Percentiles rank a stretch among this genome's conserved stretches.
phyloP scores from a whole-genome alignment of 2,113 vertebrate species.

The Phasianus colchicus region DNA sequence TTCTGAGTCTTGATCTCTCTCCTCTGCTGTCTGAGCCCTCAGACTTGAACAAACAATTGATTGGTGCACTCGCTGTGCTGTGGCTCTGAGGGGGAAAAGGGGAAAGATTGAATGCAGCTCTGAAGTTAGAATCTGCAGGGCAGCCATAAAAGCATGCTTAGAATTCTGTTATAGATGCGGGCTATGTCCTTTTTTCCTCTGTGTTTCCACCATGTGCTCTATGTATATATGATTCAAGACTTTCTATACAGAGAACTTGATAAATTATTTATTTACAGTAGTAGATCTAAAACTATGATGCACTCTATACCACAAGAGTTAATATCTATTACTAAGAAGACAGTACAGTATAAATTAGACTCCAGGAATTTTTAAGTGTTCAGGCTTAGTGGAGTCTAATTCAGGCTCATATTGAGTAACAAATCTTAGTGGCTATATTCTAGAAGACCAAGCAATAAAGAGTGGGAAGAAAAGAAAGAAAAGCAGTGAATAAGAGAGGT shows the following conservation, averaged over 20 bases:
- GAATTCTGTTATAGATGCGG: neutral
- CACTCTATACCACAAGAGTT: neutral
- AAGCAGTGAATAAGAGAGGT: neutral
- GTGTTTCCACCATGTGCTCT: neutral
- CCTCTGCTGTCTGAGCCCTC: neutral
- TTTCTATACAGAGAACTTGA: neutral
- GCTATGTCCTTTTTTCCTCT: neutral
- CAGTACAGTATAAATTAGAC: neutral
- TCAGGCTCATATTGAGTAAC: neutral
- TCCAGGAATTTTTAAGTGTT: neutral
- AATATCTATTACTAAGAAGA: neutral
- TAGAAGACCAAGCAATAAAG: neutral
- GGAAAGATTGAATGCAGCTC: neutral
- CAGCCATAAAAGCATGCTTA: neutral
- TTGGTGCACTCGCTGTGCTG: neutral
- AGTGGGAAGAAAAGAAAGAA: neutral
- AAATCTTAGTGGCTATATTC: neutral
- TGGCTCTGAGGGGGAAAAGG: neutral
- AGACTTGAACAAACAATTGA: neutral
- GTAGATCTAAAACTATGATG: constrained; percentile 24
- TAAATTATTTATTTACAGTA: neutral
- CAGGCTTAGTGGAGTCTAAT: neutral
- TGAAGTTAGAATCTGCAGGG: constrained; percentile 3
- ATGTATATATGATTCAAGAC: neutral
- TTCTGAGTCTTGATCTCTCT: neutral